phyloP scores from a whole-genome alignment of 2,888 invertebrate species.

The Muschampia staudingeri region DNA sequence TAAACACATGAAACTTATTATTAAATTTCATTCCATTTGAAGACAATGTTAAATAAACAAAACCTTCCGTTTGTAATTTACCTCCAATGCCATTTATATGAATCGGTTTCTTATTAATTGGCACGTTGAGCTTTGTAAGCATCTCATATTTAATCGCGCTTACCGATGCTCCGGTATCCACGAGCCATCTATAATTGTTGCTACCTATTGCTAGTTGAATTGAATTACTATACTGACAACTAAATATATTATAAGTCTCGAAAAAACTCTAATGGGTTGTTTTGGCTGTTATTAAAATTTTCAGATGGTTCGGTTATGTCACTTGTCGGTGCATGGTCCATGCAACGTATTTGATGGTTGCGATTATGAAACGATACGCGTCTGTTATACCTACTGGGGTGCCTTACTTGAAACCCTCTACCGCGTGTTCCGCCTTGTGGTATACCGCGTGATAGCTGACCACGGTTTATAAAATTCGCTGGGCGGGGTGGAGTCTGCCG shows the following conservation, averaged over 20 bases:
- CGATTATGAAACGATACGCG: background rate
- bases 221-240: conserved; percentile 42
- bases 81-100: background rate
- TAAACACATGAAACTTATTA: background rate
- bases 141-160: conserved; percentile 40
- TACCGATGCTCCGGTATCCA: conserved; percentile 54
- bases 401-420: background rate
- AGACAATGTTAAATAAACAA: background rate
- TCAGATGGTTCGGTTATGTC: too few species aligned
- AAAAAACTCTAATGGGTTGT: conserved; percentile 33
- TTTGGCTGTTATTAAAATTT: background rate
- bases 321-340: background rate
- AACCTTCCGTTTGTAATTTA: background rate
- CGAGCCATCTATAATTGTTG: conserved; percentile 38
- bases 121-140: background rate
- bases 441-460: background rate
- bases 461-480: too few species aligned
- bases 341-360: background rate
- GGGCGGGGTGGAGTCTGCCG: too few species aligned
- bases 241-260: conserved; percentile 38
- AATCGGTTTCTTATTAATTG: background rate
- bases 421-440: background rate
- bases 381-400: background rate
- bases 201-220: conserved; percentile 36
- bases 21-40: background rate